phyloP scores from a whole-genome alignment of 2,888 invertebrate genomes.

The Leucania comma region DNA sequence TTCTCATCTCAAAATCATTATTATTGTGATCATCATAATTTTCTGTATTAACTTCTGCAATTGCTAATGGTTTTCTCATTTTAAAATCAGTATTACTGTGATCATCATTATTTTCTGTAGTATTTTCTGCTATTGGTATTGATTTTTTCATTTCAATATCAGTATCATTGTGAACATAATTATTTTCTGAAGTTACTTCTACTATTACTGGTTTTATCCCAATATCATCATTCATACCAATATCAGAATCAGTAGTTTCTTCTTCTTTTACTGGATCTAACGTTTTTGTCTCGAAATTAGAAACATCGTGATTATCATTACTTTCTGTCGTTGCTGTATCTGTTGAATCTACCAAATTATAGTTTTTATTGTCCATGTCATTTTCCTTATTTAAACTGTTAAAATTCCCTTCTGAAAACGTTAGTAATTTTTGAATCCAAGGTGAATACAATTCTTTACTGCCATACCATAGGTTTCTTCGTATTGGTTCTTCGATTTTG shows the following conservation, averaged over 20 bases:
- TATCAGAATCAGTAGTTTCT: background rate
- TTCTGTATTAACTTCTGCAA: background rate
- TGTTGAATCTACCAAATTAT: background rate
- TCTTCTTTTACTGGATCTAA: background rate
- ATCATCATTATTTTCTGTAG: background rate
- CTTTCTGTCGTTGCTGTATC: slow-evolving; percentile 3
- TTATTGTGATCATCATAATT: background rate
- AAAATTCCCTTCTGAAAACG: slow-evolving; percentile 70
- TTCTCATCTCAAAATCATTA: background rate
- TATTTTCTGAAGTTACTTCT: background rate
- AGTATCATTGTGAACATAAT: background rate
- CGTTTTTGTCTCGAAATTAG: background rate
- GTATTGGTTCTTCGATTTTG: slow-evolving; percentile 4
- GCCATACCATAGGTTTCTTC: slow-evolving; percentile 47
- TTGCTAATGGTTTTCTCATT: background rate
- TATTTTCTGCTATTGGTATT: background rate
- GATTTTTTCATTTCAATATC: background rate
- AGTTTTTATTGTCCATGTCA: background rate
- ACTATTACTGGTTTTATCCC: background rate
- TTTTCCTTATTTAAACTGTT: slow-evolving; percentile 13
- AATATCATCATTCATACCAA: background rate
- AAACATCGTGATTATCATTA: background rate
- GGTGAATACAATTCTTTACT: slow-evolving; percentile 81
- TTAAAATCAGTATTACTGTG: background rate
- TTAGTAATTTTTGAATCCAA: slow-evolving; percentile 80